Conservation (phyloP, 1,140 invertebrate genomes). For the Anoplolepis gracilipes region DNA sequence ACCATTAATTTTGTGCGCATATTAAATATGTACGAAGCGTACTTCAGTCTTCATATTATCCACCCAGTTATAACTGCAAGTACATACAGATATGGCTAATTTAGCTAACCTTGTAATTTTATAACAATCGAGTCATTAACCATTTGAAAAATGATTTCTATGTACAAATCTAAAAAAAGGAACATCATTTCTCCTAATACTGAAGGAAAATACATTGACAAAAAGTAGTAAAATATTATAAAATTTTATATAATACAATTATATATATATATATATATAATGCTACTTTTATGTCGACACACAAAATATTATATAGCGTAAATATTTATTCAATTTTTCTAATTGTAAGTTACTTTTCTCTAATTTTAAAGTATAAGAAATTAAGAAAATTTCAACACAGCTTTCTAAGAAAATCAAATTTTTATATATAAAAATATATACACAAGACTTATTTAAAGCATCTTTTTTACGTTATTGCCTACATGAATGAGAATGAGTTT, state of each 20-base stretch:
- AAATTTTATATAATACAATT: not conserved
- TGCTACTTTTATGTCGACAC: not conserved
- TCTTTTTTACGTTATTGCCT: not conserved
- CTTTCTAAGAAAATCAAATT: not conserved
- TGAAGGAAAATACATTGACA: not conserved
- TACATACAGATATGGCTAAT: not conserved
- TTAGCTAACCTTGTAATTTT: constrained; percentile 9
- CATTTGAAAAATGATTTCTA: not conserved
- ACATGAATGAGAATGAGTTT: not conserved
- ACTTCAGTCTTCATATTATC: constrained; percentile 44
- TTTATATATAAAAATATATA: not conserved
- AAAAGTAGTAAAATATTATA: not conserved
- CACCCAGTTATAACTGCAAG: not conserved
- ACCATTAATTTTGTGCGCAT: constrained; percentile 42
- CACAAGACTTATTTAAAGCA: not conserved
- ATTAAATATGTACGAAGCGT: constrained; percentile 32
- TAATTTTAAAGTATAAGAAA: not conserved
- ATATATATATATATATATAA: not conserved
- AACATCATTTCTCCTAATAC: not conserved
- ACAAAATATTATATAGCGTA: not conserved
- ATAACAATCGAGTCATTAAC: not conserved
- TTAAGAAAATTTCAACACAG: not conserved
- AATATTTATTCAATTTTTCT: not conserved
- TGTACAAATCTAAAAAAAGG: not conserved
- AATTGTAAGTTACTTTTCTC: not conserved